Percentiles rank a stretch among this genome's conserved stretches.
Evolutionary conservation across 2,888 invertebrate genomes (phyloP).

Genomic region (Sarcophaga caerulescens): DNA sequence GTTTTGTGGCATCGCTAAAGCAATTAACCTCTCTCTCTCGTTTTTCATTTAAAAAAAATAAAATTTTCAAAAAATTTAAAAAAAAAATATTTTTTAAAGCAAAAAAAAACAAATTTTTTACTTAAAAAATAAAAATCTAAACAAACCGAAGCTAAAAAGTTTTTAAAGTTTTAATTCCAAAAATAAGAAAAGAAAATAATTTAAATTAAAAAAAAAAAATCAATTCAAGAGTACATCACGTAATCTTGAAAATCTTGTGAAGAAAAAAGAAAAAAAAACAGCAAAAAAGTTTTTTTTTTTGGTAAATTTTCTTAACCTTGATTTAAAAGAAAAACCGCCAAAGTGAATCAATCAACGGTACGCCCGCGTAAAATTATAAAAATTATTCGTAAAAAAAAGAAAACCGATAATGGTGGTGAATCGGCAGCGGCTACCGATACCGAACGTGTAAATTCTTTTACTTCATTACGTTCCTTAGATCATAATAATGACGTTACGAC

Average conservation of each 20-base stretch:
- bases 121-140: slow-evolving; percentile 30
- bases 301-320: slow-evolving; percentile 17
- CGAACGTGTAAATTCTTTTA: slow-evolving; percentile 70
- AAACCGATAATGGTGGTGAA: slow-evolving; percentile 69
- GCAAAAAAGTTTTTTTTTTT: slow-evolving; percentile 6
- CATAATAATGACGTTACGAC: slow-evolving; percentile 66
- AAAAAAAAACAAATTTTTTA: slow-evolving; percentile 16
- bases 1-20: slow-evolving; percentile 65
- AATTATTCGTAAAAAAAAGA: slow-evolving; percentile 74
- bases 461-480: slow-evolving; percentile 64
- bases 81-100: slow-evolving; percentile 1
- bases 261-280: slow-evolving; percentile 9
- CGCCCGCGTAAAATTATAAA: slow-evolving; percentile 75
- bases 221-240: slow-evolving; percentile 44
- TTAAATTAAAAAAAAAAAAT: background rate
- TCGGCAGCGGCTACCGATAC: slow-evolving; percentile 70
- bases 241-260: slow-evolving; percentile 24
- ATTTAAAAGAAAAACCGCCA: slow-evolving; percentile 57
- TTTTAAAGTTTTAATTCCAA: background rate
- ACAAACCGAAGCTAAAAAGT: background rate
- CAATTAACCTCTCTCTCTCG: slow-evolving; percentile 64
- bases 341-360: slow-evolving; percentile 74
- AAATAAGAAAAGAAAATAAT: background rate
- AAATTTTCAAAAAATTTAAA: slow-evolving; percentile 40
- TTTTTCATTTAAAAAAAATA: slow-evolving; percentile 28